A percentile compares a stretch with the other conserved stretches of the same genome.
Evolutionary conservation across 2,113 vertebrate genomes (phyloP).

Genomic region (Lynx canadensis): DNA sequence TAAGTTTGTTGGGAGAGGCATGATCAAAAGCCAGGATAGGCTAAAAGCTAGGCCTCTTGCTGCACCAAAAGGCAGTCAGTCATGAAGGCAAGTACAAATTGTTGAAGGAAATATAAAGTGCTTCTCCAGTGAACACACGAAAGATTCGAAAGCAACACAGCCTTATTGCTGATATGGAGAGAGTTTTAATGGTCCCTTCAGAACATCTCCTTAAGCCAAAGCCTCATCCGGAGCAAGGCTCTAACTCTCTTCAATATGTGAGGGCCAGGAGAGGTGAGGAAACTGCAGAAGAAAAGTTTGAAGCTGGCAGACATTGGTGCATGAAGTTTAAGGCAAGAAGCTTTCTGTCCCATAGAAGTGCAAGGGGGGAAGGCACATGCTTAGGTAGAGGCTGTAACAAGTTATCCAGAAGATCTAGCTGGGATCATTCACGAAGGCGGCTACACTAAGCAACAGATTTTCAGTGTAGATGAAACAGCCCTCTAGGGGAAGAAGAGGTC

Average conservation of each 20-base stretch:
- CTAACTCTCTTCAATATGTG: background rate
- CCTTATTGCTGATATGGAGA: background rate
- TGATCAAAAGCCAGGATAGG: background rate
- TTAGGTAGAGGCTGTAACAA: background rate
- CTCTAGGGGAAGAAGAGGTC: background rate
- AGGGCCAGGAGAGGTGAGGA: background rate
- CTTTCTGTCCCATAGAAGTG: background rate
- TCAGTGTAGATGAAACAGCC: background rate
- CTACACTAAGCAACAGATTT: background rate
- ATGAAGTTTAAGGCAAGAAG: background rate
- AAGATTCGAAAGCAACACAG: background rate
- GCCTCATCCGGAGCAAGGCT: background rate
- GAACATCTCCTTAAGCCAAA: background rate
- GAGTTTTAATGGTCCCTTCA: background rate
- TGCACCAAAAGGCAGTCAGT: background rate
- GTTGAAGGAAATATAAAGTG: background rate
- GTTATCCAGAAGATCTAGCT: background rate
- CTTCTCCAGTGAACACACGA: background rate
- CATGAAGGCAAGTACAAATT: background rate
- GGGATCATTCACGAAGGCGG: background rate
- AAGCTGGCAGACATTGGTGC: background rate
- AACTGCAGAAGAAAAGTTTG: background rate
- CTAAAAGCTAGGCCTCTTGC: background rate
- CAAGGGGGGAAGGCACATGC: background rate
- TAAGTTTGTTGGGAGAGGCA: background rate